Base-by-base conservation (phyloP, 2,797 vertebrate species). In the Channa striata region DNA sequence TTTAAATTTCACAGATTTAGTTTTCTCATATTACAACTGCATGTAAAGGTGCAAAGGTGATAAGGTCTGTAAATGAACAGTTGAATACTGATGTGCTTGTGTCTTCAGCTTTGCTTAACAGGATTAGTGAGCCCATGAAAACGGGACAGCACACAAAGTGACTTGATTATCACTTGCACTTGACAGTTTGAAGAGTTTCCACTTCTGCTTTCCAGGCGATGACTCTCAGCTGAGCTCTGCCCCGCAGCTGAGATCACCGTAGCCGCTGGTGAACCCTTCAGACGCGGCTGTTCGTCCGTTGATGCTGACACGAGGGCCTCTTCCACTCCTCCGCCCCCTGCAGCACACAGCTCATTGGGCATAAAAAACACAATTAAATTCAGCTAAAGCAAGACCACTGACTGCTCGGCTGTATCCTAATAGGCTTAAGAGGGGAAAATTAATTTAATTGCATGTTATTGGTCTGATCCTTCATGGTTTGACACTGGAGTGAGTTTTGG, bases 41-140 rank as follows among this genome's bases (percentile, higher is more conserved):
- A 85, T 91, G 89, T 89, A 86, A 75, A 84, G 58, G 68, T 37
- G 78, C 73, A 82, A 87, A 84, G 64, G 68, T 72, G 63, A 48
- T 76, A 90, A 30, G 89, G 89, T 87, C 86, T 90, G 92, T 84
- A 92, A 93, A 91, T 62, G 19, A 90, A 77, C 80, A 90, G 91
- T 34, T 74, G 90, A 92, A 91, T 75, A 54, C 68, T 54, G 25
- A 30, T 30, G 25, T 30, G 75, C 93, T 91, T 90, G 94, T 89
- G 91, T 96, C 96, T 97, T 96, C 93, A 96, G 96, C 95, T 93
- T 94, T 84, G 83, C 75, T 54, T 95, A 96, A 97, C 94, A 92
- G 94, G 96, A 97, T 97, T 97, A 97, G 76, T 81, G 69, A 21
- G 70, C 84, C 85, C 83, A 80, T 89, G 92, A 95, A 95, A 93